phyloP scores from a whole-genome alignment of 2,113 vertebrate species.

The Ictalurus punctatus region DNA sequence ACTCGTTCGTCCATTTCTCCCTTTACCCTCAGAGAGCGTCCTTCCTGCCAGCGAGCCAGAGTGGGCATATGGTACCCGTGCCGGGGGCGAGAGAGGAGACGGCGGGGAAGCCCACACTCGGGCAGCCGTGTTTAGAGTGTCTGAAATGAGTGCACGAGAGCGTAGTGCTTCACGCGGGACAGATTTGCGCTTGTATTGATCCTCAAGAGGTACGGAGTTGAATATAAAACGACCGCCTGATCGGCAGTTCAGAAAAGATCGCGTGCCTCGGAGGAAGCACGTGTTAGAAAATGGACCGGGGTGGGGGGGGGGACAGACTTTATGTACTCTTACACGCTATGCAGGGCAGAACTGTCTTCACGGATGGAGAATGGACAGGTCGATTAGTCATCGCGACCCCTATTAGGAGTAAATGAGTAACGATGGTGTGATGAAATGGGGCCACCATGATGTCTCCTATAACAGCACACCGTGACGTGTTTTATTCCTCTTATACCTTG shows the following conservation, averaged over 20 bases:
- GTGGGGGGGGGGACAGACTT: too few species aligned
- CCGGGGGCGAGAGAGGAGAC: slow-evolving; percentile 7
- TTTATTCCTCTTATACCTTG: not conserved
- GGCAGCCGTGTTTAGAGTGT: slow-evolving; percentile 1
- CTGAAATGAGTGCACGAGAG: slow-evolving; percentile 10
- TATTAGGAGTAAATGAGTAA: too few species aligned
- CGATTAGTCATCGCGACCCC: not conserved
- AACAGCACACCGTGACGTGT: not conserved
- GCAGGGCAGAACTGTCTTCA: not conserved
- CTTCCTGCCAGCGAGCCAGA: slow-evolving; percentile 43
- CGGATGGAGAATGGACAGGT: not conserved
- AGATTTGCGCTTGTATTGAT: not conserved
- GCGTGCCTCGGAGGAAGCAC: not conserved
- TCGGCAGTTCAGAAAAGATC: too few species aligned
- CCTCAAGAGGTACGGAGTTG: not conserved
- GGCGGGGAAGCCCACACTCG: slow-evolving; percentile 22
- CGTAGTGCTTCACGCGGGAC: not conserved
- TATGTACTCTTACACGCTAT: not conserved
- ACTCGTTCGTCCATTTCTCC: slow-evolving; percentile 18
- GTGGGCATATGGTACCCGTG: slow-evolving; percentile 56
- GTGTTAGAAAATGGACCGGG: not conserved
- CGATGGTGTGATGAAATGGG: not conserved
- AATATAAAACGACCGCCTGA: not conserved
- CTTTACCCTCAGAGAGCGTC: slow-evolving; percentile 15
- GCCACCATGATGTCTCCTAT: not conserved